phyloP scores from a whole-genome alignment of 2,888 invertebrate genomes.

The Protophormia terraenovae region DNA sequence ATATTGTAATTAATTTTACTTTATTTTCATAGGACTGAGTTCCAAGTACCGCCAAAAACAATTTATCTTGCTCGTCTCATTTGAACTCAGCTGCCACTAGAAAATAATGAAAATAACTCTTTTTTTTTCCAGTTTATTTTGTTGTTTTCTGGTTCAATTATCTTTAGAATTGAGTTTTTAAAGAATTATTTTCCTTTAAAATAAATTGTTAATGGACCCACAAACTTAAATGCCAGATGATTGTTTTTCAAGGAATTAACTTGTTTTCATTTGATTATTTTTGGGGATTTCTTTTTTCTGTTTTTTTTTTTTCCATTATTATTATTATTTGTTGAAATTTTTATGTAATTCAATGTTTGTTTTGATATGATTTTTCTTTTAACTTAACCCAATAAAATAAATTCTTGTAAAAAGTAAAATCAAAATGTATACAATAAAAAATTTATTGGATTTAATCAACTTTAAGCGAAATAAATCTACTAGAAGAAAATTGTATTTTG shows the following conservation, averaged over 20 bases:
- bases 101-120: not conserved
- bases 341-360: too few species aligned
- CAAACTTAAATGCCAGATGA: not conserved
- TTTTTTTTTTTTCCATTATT: not conserved
- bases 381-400: not conserved
- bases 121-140: not conserved
- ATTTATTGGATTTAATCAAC: not conserved
- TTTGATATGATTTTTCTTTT: not conserved
- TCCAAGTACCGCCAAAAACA: not conserved
- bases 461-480: not conserved
- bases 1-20: not conserved
- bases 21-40: too few species aligned
- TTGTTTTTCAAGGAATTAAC: not conserved
- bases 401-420: not conserved
- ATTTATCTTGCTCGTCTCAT: not conserved
- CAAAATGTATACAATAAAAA: not conserved
- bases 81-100: not conserved
- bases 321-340: not conserved
- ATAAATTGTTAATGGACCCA: not conserved
- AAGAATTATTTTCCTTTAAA: not conserved
- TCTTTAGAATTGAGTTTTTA: not conserved
- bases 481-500: not conserved
- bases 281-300: not conserved
- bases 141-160: not conserved
- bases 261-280: not conserved